Percentiles rank a stretch among this genome's conserved stretches.
Conservation (phyloP, 2,888 invertebrate species). For the Dorcus hopei region DNA sequence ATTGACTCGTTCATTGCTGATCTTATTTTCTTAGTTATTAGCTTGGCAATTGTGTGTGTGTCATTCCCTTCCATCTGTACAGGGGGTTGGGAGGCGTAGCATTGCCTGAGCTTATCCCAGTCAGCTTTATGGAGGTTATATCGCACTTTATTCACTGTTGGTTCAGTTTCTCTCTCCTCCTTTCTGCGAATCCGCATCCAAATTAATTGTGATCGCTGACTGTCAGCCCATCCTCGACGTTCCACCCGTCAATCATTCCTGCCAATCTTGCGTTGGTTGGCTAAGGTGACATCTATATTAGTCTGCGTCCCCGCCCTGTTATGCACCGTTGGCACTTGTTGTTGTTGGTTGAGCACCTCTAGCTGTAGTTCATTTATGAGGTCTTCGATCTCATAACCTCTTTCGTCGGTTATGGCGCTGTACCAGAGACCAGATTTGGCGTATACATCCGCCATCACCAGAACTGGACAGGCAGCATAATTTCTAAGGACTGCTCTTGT, state of each 20-base stretch:
- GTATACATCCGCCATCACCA: slow-evolving; percentile 8
- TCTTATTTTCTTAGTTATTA: no score
- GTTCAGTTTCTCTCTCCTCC: no score
- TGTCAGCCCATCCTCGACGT: not conserved
- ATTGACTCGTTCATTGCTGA: no score
- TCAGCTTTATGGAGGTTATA: no score
- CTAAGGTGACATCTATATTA: slow-evolving; percentile 1
- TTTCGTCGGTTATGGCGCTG: not conserved
- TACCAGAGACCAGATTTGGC: not conserved
- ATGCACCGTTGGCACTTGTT: not conserved
- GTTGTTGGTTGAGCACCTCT: not conserved
- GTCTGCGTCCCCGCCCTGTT: not conserved
- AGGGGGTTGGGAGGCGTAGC: no score
- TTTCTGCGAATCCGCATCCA: no score
- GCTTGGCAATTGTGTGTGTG: no score
- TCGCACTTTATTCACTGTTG: no score
- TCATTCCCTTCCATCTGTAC: no score
- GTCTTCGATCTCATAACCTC: slow-evolving; percentile 3
- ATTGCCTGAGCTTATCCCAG: no score
- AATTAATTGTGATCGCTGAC: no score
- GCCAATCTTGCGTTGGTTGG: not conserved
- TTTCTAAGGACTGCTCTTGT: not conserved
- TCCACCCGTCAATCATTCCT: not conserved
- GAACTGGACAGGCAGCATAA: not conserved
- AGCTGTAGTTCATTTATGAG: slow-evolving; percentile 1